These are phyloP conservation scores for Oxygymnocypris stewartii DNA, from an alignment of 2,113 vertebrate species.

Conservation along the genomic window DNA sequence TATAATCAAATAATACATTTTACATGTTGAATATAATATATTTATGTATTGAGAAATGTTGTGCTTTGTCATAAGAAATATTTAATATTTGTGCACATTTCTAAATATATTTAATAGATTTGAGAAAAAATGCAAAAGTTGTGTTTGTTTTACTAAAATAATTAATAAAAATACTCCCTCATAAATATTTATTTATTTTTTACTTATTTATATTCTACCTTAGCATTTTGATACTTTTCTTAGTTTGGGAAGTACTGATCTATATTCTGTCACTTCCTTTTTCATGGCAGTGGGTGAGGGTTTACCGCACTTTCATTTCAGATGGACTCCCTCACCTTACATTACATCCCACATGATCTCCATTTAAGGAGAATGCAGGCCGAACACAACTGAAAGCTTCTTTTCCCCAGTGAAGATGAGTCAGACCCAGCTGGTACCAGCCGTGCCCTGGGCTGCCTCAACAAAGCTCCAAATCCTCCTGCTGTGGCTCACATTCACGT, in stretches of 20 bases:
- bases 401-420: conserved; percentile 10
- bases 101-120: neutral
- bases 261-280: conserved; percentile 1
- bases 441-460: conserved; percentile 4
- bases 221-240: neutral
- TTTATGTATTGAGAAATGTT: neutral
- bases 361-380: conserved; percentile 16
- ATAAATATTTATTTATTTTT: neutral
- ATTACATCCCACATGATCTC: neutral
- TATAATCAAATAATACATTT: neutral
- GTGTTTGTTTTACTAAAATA: too few species aligned
- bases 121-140: too few species aligned
- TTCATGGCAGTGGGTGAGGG: neutral
- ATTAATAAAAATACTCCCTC: too few species aligned
- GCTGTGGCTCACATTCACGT: conserved; percentile 25
- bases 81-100: neutral
- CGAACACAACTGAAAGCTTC: neutral
- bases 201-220: neutral
- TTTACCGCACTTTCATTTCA: conserved; percentile 3
- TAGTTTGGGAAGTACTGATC: neutral
- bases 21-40: neutral
- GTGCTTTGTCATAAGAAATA: neutral
- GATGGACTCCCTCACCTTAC: conserved; percentile 1
- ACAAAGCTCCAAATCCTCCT: conserved; percentile 32
- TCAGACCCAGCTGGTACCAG: conserved; percentile 8